These are phyloP conservation scores for Eolophus roseicapilla DNA, from an alignment of 2,113 vertebrate genomes.

Conservation along the genomic window DNA sequence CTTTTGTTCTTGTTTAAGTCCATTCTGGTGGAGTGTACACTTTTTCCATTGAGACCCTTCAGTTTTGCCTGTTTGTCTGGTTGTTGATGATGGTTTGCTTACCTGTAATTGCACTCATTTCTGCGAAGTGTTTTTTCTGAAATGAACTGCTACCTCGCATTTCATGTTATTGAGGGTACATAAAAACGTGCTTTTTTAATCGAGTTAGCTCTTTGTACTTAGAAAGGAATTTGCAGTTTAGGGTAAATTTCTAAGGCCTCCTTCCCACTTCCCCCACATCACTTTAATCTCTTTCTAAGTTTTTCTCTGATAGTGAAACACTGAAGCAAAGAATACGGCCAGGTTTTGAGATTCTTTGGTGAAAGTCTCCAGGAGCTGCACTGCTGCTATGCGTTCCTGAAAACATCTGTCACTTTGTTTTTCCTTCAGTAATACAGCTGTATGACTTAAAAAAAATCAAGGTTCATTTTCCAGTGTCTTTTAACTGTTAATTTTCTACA, in stretches of 20 bases:
- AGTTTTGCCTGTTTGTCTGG: background rate
- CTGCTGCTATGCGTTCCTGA: background rate
- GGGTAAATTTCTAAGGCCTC: background rate
- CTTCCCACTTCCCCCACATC: background rate
- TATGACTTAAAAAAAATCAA: background rate
- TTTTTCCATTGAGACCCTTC: background rate
- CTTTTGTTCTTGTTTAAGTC: background rate
- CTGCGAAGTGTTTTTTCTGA: background rate
- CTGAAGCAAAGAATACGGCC: background rate
- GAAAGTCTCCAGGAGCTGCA: background rate
- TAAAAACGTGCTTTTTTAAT: background rate
- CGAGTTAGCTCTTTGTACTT: background rate
- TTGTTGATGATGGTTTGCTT: background rate
- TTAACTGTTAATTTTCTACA: background rate
- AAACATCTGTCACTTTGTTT: background rate
- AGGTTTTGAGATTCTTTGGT: background rate
- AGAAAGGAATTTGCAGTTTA: background rate
- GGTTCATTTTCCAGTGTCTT: background rate
- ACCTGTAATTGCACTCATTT: background rate
- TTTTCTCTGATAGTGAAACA: background rate
- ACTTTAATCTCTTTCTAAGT: background rate
- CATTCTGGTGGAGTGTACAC: background rate
- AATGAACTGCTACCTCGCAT: background rate
- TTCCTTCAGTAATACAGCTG: background rate
- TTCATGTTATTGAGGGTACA: background rate